Base-by-base conservation (phyloP, 2,888 invertebrate genomes). In the Dolomedes plantarius region DNA sequence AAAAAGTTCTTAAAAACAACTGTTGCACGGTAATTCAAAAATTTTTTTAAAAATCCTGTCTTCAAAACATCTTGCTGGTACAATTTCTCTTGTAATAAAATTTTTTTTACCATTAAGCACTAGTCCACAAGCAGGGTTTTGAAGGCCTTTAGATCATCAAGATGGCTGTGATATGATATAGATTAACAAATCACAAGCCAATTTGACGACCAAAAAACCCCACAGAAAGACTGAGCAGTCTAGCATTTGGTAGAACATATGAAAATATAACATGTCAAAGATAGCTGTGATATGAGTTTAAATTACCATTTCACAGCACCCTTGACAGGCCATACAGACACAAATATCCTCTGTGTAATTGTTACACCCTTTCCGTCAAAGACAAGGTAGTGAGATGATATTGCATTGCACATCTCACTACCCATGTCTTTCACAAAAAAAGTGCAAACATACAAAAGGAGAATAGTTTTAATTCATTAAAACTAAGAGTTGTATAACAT, bases 361-460 rank as follows among this genome's bases (percentile, higher is more conserved):
- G 41, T 16, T 23, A 56, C 56, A 50, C 29, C 72, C 86, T 86
- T 89, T 88, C 87, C 96, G 96, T 96, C 97, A 97, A 97, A 97
- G 97, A 97, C 97, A 97, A 96, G 96, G 96, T 96, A 97, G 97
- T 96, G 96, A 97, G 97, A 95, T 94, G 94, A 91, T 23, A 3
- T 0, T 92, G 91, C 91, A 91, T 93, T 92, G 92, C 93, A 93
- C 97, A 97, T 97, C 97, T 97, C 97, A 95, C 96, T 97, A 97
- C 97, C 95, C 96, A 96, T 96, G 97, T 97, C 97, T 97, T 97
- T 97, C 97, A 97, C 92, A 93, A 91, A 72, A 82, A 78, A 81
- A 75, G 27, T 56, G 36, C 69, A 75, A 67, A 32, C 16, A 13
- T 23, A 27, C 62, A 68, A 13, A 6, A 23, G n/a, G 27, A n/a